phyloP scores from a whole-genome alignment of 2,797 vertebrate species.

The Stomatorhinus walkeri region DNA sequence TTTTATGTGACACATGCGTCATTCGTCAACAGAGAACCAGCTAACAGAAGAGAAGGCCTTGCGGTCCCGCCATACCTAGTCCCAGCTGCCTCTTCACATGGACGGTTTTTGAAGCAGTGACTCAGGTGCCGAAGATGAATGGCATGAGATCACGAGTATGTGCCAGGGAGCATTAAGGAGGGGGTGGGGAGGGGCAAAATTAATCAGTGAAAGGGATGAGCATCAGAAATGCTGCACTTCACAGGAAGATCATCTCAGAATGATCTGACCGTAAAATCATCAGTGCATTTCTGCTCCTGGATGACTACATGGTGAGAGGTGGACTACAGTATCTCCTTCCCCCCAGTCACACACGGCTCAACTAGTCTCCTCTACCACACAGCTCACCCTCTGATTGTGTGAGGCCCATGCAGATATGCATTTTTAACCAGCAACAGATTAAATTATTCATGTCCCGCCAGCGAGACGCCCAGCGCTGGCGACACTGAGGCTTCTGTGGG shows the following conservation, averaged over 20 bases:
- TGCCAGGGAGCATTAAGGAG: background rate
- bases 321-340: background rate
- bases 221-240: slow-evolving; percentile 10
- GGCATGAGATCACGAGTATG: background rate
- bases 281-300: background rate
- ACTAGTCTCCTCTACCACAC: slow-evolving; percentile 4
- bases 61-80: background rate
- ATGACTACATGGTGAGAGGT: background rate
- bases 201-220: slow-evolving; percentile 5
- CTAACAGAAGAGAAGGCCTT: background rate
- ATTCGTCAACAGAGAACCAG: background rate
- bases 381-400: slow-evolving; percentile 17
- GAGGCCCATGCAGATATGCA: slow-evolving; percentile 7
- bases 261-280: background rate
- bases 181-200: background rate
- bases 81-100: background rate
- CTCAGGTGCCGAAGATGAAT: background rate
- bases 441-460: slow-evolving; percentile 17
- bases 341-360: slow-evolving; percentile 16
- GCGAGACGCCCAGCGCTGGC: background rate
- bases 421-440: slow-evolving; percentile 2
- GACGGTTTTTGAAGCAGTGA: background rate
- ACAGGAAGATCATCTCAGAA: background rate
- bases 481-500: background rate
- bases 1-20: background rate